Conservation (phyloP, 2,113 vertebrate genomes). For the Muntiacus muntjak region DNA sequence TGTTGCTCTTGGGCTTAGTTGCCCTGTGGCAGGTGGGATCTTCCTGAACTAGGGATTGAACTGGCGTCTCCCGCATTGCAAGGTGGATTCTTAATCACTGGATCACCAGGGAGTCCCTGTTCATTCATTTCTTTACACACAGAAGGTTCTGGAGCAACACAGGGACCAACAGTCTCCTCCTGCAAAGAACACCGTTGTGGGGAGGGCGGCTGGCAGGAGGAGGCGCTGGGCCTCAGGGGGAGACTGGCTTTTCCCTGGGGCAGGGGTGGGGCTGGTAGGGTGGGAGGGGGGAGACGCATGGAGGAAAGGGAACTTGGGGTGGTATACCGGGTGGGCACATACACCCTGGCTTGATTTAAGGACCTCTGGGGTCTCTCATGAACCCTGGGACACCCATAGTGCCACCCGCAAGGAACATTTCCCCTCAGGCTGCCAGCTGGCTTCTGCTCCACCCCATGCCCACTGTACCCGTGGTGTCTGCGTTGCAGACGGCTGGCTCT, state of each 20-base stretch:
- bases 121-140: not conserved
- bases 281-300: not conserved
- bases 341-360: too few species aligned
- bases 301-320: not conserved
- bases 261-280: not conserved
- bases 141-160: not conserved
- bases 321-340: not conserved
- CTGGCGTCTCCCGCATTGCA: not conserved
- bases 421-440: not conserved
- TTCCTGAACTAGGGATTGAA: not conserved
- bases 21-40: not conserved
- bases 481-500: accelerated
- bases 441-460: not conserved
- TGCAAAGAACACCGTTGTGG: not conserved
- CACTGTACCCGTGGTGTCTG: accelerated
- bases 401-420: accelerated
- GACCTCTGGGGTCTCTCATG: not conserved
- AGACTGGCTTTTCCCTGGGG: not conserved
- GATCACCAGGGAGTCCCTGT: not conserved
- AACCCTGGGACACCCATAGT: accelerated
- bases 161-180: too few species aligned
- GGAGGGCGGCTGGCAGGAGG: not conserved
- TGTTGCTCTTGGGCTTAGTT: not conserved
- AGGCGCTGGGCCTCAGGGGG: not conserved
- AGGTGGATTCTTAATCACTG: not conserved